Evolutionary conservation across 2,113 vertebrate species (phyloP).

Genomic region (Cercopithecus mona): DNA sequence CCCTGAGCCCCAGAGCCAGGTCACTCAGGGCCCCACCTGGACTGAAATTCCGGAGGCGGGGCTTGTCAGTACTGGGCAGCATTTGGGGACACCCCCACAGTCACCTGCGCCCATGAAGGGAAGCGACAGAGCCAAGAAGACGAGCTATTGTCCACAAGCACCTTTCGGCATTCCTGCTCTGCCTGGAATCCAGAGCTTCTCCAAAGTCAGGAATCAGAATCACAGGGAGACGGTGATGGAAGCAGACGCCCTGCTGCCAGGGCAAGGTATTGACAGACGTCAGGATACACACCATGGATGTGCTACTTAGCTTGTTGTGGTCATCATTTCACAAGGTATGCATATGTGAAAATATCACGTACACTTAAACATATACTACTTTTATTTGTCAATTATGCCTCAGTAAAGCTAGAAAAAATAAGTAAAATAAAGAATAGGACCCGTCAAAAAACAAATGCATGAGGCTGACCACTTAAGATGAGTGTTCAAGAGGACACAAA

Average conservation of each 20-base stretch:
- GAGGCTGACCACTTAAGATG: not conserved
- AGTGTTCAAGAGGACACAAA: too few relatives aligned
- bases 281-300: accelerated
- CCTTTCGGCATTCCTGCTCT: not conserved
- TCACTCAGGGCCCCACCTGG: not conserved
- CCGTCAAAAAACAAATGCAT: not conserved
- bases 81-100: not conserved
- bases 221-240: not conserved
- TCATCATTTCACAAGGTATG: not conserved
- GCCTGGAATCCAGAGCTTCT: not conserved
- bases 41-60: not conserved
- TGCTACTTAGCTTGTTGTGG: not conserved
- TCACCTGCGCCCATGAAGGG: not conserved
- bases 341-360: not conserved
- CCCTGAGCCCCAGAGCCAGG: not conserved
- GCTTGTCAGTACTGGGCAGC: not conserved
- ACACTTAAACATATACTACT: not conserved
- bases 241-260: not conserved
- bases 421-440: not conserved
- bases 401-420: not conserved
- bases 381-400: not conserved
- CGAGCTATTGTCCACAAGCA: not conserved
- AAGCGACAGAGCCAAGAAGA: not conserved
- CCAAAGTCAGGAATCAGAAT: not conserved
- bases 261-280: not conserved